phyloP scores from a whole-genome alignment of 1,140 invertebrate genomes.

The Danaus plexippus region DNA sequence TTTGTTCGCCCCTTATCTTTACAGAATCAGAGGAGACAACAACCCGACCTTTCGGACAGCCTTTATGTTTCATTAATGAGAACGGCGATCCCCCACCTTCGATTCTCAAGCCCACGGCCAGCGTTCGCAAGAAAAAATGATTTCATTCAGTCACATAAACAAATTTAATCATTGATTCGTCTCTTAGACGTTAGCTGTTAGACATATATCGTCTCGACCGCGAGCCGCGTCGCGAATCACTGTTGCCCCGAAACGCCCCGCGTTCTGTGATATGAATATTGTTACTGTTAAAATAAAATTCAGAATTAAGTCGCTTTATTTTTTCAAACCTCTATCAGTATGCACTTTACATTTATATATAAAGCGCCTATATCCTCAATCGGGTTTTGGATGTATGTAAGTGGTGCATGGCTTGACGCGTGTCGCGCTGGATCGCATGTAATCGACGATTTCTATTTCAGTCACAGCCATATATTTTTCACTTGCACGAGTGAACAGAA shows the following conservation, averaged over 20 bases:
- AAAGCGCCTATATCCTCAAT: slow-evolving; percentile 33
- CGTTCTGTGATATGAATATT: slow-evolving; percentile 71
- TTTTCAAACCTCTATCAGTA: slow-evolving; percentile 42
- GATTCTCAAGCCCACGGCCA: slow-evolving; percentile 66
- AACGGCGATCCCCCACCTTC: slow-evolving; percentile 73
- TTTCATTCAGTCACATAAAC: slow-evolving; percentile 10
- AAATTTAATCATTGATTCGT: slow-evolving; percentile 20
- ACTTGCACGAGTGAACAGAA: slow-evolving; percentile 19
- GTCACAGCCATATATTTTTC: slow-evolving; percentile 24
- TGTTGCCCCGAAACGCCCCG: slow-evolving; percentile 61
- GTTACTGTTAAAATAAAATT: slow-evolving; percentile 70
- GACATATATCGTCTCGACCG: slow-evolving; percentile 22
- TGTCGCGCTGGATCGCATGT: slow-evolving; percentile 52
- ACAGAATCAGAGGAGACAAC: slow-evolving; percentile 74
- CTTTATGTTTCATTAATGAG: slow-evolving; percentile 76
- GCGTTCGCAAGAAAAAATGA: slow-evolving; percentile 70
- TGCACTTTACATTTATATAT: slow-evolving; percentile 35
- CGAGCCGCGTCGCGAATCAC: slow-evolving; percentile 34
- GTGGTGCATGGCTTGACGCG: slow-evolving; percentile 67
- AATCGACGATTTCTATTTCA: slow-evolving; percentile 39
- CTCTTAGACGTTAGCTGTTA: too few relatives aligned
- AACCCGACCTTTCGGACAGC: slow-evolving; percentile 82
- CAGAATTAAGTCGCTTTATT: slow-evolving; percentile 49
- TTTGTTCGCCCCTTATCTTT: slow-evolving; percentile 68
- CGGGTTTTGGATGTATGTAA: slow-evolving; percentile 48